phyloP scores from a whole-genome alignment of 2,113 vertebrate genomes.

The Asarcornis scutulata region DNA sequence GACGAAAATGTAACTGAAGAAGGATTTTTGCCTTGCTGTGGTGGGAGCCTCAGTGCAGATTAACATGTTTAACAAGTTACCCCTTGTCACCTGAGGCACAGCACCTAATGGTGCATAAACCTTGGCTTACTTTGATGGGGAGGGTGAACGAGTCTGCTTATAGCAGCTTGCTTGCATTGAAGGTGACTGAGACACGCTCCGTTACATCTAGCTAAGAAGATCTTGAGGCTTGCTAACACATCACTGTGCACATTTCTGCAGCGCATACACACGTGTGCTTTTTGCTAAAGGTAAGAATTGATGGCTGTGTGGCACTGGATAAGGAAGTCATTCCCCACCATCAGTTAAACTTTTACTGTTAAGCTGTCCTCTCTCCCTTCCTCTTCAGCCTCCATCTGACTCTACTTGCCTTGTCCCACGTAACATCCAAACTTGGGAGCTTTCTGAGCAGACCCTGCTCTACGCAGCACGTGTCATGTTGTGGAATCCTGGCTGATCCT shows the following conservation, averaged over 20 bases:
- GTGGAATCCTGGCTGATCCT: background rate
- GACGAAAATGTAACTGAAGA: background rate
- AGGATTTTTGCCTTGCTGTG: background rate
- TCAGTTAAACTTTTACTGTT: background rate
- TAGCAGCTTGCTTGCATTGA: background rate
- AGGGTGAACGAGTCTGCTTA: background rate
- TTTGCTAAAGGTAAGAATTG: background rate
- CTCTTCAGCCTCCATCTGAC: background rate
- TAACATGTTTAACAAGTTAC: background rate
- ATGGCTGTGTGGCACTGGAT: background rate
- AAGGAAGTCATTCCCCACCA: background rate
- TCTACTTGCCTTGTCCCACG: no score
- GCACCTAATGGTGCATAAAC: no score
- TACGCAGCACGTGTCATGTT: fast-evolving
- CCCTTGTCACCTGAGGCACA: background rate
- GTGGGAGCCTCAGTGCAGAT: background rate
- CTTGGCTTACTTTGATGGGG: background rate
- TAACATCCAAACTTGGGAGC: background rate
- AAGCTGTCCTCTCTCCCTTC: background rate
- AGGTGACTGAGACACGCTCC: background rate
- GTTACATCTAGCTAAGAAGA: background rate
- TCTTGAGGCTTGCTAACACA: background rate
- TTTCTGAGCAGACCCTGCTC: background rate
- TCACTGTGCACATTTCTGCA: background rate
- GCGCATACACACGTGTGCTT: fast-evolving